A percentile compares a stretch with the other conserved stretches of the same genome.
Conservation (phyloP, 2,113 vertebrate genomes). For the Pollimyrus isidori region DNA sequence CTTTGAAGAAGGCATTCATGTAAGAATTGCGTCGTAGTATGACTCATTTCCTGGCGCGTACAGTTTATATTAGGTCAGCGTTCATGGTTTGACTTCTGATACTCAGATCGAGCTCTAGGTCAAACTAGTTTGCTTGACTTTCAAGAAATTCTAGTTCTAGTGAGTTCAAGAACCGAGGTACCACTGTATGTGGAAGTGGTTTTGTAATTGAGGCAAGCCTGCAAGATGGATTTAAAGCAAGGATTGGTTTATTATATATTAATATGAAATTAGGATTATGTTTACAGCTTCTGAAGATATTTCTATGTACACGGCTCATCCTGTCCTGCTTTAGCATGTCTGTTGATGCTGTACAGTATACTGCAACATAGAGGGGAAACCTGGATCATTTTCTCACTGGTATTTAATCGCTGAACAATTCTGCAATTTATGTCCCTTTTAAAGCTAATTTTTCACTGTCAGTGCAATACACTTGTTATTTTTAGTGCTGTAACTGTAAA, state of each 20-base stretch:
- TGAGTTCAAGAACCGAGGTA: too few species aligned
- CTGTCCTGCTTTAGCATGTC: not conserved
- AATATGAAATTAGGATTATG: not conserved
- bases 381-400: not conserved
- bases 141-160: too few species aligned
- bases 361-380: not conserved
- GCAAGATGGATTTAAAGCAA: not conserved
- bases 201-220: not conserved
- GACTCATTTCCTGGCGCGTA: too few species aligned
- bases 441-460: not conserved
- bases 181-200: not conserved
- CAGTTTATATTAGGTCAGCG: too few species aligned
- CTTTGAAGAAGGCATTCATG: too few species aligned
- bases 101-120: too few species aligned
- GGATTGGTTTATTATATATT: not conserved
- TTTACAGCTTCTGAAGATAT: not conserved
- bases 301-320: not conserved
- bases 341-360: not conserved
- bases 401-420: constrained; percentile 7
- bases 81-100: too few species aligned
- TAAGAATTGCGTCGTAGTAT: too few species aligned
- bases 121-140: too few species aligned
- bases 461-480: not conserved
- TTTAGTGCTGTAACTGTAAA: not conserved
- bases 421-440: not conserved